Evolutionary conservation across 2,797 vertebrate genomes (phyloP).

Genomic region (Xiphorhynchus erythropygius): DNA sequence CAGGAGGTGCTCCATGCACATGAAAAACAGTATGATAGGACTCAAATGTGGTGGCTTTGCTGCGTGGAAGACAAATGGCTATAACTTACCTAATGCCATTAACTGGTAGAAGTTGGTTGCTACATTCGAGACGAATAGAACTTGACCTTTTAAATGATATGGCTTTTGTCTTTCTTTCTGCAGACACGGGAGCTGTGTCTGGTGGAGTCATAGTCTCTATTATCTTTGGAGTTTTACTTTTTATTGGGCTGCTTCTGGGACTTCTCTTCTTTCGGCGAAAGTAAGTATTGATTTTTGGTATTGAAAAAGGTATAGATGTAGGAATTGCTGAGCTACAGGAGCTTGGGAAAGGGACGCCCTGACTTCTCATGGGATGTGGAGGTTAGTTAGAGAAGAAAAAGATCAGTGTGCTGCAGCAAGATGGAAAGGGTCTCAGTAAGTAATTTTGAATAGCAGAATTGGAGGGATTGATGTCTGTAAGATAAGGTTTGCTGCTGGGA

Average conservation of each 20-base stretch:
- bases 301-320: background rate
- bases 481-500: background rate
- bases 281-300: slow-evolving; percentile 38
- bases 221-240: slow-evolving; percentile 73
- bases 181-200: slow-evolving; percentile 67
- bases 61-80: background rate
- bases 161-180: background rate
- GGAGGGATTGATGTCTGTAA: background rate
- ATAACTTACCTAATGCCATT: background rate
- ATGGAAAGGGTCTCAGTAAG: background rate
- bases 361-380: background rate
- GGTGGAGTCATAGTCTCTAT: slow-evolving; percentile 75
- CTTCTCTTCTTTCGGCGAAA: slow-evolving; percentile 63
- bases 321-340: background rate
- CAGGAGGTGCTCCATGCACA: background rate
- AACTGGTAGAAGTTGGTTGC: background rate
- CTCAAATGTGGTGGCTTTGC: background rate
- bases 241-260: slow-evolving; percentile 62
- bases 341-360: background rate
- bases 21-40: background rate
- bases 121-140: background rate
- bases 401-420: background rate
- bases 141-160: background rate
- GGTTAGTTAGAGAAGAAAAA: background rate
- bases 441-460: background rate